phyloP scores from a whole-genome alignment of 2,888 invertebrate species.

The Tipula lateralis region DNA sequence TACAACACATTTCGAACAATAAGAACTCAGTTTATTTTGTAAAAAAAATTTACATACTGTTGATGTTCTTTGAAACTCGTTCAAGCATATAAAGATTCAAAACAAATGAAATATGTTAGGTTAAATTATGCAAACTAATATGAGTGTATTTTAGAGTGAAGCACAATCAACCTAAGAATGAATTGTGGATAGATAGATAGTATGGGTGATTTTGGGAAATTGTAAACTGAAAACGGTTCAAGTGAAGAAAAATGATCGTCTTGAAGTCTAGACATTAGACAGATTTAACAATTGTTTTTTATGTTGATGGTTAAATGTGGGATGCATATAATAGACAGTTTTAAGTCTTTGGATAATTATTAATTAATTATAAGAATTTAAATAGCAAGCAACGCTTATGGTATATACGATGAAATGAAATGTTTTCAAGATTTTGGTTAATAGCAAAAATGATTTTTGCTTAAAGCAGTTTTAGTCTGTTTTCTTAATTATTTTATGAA shows the following conservation, averaged over 20 bases:
- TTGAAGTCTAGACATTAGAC: neutral
- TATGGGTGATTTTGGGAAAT: neutral
- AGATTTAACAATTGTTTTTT: neutral
- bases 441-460: no score
- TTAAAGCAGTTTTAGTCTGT: no score
- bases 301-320: neutral
- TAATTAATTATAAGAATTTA: neutral
- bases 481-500: no score
- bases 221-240: neutral
- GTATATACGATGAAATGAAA: no score
- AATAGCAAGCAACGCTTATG: neutral
- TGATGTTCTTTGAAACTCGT: no score
- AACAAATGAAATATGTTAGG: neutral
- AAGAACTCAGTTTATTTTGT: no score
- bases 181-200: no score
- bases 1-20: no score
- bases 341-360: neutral
- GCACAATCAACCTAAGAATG: neutral
- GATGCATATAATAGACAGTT: neutral
- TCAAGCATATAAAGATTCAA: neutral
- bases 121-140: no score
- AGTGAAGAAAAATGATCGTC: neutral
- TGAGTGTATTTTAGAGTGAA: neutral
- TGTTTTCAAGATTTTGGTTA: no score
- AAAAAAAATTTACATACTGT: no score